A percentile compares a stretch with the other conserved stretches of the same genome.
Conservation (phyloP, 2,797 vertebrate genomes). For the Natrix natrix region DNA sequence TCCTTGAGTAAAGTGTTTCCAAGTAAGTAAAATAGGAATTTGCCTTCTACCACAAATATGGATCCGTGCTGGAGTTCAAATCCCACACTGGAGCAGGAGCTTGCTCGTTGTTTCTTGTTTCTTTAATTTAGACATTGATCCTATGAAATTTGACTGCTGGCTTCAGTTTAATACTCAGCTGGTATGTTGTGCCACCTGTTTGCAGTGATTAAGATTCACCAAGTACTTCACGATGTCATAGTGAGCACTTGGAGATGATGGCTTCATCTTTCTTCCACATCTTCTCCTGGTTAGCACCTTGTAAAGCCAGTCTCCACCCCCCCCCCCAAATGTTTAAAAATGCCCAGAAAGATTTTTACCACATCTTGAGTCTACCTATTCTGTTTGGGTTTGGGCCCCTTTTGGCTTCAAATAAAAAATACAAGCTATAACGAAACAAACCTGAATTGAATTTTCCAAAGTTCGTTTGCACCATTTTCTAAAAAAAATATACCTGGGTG, state of each 20-base stretch:
- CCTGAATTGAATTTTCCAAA: background rate
- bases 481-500: background rate
- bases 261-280: conserved; percentile 35
- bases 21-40: background rate
- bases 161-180: conserved; percentile 35
- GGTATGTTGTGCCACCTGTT: conserved; percentile 18
- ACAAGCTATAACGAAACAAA: background rate
- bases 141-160: conserved; percentile 30
- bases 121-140: conserved; percentile 30
- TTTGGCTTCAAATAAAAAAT: background rate
- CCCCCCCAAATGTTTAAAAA: background rate
- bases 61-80: background rate
- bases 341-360: background rate
- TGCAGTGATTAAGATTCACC: conserved; percentile 42
- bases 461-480: background rate
- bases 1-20: background rate
- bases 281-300: conserved; percentile 3
- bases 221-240: conserved; percentile 28
- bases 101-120: conserved; percentile 23
- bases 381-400: background rate
- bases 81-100: background rate
- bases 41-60: background rate
- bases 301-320: background rate
- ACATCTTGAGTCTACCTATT: background rate
- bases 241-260: conserved; percentile 28